phyloP scores from a whole-genome alignment of 2,888 invertebrate genomes.

The Tortrix viridana region DNA sequence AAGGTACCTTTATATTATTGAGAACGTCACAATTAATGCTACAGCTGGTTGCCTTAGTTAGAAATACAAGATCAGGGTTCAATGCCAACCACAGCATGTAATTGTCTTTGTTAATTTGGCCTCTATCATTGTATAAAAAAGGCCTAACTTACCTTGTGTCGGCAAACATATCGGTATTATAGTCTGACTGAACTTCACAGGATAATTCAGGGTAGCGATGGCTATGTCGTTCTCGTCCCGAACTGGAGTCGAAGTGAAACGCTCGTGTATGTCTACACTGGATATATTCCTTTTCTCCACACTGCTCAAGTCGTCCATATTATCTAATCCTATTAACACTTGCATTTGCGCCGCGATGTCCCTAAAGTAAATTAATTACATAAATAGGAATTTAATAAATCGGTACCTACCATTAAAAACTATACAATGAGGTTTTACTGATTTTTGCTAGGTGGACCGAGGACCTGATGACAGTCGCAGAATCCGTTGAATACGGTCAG shows the following conservation, averaged over 20 bases:
- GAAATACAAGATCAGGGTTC: no score
- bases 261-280: conserved; percentile 71
- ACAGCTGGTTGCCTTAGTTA: no score
- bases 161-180: conserved; percentile 84
- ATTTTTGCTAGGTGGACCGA: no score
- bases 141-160: conserved; percentile 59
- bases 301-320: conserved; percentile 59
- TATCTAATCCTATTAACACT: conserved; percentile 77
- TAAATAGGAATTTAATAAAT: neutral
- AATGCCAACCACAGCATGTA: no score
- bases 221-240: conserved; percentile 85
- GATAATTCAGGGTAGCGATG: conserved; percentile 71
- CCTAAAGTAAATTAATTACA: conserved; percentile 56
- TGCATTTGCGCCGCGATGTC: conserved; percentile 62
- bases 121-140: neutral
- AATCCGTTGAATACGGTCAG: no score
- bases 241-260: conserved; percentile 76
- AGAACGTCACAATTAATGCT: no score
- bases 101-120: no score
- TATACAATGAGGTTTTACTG: no score
- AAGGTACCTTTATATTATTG: no score
- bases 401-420: no score
- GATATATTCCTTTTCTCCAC: conserved; percentile 69
- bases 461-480: no score
- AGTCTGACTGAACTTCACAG: conserved; percentile 69